Conservation (phyloP, 2,888 invertebrate genomes). For the Pheosia gnoma region DNA sequence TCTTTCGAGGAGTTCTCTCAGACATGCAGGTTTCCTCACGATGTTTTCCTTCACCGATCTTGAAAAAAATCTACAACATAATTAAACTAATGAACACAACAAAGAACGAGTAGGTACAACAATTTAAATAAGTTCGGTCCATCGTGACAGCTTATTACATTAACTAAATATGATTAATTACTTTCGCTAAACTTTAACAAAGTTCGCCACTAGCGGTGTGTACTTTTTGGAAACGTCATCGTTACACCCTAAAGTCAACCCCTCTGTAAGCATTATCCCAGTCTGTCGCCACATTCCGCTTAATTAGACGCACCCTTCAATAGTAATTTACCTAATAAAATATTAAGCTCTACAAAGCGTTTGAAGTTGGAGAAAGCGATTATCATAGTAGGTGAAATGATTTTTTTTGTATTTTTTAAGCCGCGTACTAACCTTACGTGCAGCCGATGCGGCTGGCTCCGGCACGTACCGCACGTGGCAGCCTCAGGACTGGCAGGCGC, state of each 20-base stretch:
- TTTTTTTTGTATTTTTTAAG: too few species aligned
- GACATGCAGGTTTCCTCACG: too few species aligned
- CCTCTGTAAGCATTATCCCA: conserved; percentile 40
- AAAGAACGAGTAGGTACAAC: neutral
- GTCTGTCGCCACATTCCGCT: conserved; percentile 39
- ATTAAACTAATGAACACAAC: neutral
- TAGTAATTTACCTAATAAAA: conserved; percentile 13
- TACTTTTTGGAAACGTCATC: conserved; percentile 36
- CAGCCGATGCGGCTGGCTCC: too few species aligned
- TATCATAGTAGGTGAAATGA: neutral
- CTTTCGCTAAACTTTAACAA: conserved; percentile 3
- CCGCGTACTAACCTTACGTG: too few species aligned
- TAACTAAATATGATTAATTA: conserved; percentile 9
- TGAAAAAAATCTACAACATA: too few species aligned
- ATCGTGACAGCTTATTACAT: neutral
- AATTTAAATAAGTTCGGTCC: neutral
- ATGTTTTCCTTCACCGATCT: too few species aligned
- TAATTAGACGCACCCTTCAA: conserved; percentile 36
- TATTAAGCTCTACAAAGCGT: neutral
- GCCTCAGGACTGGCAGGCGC: too few species aligned
- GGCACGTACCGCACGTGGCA: too few species aligned
- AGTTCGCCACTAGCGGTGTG: conserved; percentile 6
- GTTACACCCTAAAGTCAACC: conserved; percentile 33
- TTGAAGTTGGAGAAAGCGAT: neutral
- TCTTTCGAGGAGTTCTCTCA: too few species aligned